These are phyloP conservation scores for Aeoliscus strigatus DNA, from an alignment of 2,797 vertebrate genomes.

Conservation along the genomic window DNA sequence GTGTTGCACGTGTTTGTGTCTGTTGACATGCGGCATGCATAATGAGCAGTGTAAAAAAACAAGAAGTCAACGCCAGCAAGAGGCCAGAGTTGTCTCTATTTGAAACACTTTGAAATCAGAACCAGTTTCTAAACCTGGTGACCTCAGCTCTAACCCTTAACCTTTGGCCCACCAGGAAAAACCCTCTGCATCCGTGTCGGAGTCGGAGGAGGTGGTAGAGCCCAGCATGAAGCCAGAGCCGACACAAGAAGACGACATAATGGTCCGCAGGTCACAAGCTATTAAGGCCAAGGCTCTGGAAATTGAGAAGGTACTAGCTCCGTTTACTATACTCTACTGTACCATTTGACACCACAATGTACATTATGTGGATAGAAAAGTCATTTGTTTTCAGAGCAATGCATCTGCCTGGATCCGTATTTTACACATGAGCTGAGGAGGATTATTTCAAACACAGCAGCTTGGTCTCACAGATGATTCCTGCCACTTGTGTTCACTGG, in stretches of 20 bases:
- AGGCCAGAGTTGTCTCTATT: slow-evolving; percentile 41
- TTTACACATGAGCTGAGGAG: too few relatives aligned
- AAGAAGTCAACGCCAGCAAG: slow-evolving; percentile 37
- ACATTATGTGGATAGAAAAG: too few relatives aligned
- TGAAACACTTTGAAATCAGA: slow-evolving; percentile 68
- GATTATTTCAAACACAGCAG: too few relatives aligned
- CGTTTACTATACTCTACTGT: background rate
- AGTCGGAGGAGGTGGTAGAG: slow-evolving; percentile 42
- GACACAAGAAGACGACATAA: slow-evolving; percentile 51
- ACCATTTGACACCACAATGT: too few relatives aligned
- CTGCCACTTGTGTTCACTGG: too few relatives aligned
- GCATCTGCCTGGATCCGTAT: too few relatives aligned
- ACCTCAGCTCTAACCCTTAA: slow-evolving; percentile 56
- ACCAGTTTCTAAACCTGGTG: slow-evolving; percentile 57
- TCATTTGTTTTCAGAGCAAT: too few relatives aligned
- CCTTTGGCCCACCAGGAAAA: slow-evolving; percentile 65
- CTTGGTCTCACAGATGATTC: too few relatives aligned
- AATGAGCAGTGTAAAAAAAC: slow-evolving; percentile 37
- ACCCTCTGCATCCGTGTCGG: slow-evolving; percentile 39
- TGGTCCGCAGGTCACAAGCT: slow-evolving; percentile 54
- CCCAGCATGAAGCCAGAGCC: slow-evolving; percentile 46
- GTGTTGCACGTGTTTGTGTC: background rate
- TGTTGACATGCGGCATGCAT: slow-evolving; percentile 29
- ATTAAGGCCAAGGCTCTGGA: slow-evolving; percentile 69
- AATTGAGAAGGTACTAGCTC: slow-evolving; percentile 69